Conservation (phyloP, 35 echinoderm and acorn worm genomes). For the Stichopus chloronotus region DNA sequence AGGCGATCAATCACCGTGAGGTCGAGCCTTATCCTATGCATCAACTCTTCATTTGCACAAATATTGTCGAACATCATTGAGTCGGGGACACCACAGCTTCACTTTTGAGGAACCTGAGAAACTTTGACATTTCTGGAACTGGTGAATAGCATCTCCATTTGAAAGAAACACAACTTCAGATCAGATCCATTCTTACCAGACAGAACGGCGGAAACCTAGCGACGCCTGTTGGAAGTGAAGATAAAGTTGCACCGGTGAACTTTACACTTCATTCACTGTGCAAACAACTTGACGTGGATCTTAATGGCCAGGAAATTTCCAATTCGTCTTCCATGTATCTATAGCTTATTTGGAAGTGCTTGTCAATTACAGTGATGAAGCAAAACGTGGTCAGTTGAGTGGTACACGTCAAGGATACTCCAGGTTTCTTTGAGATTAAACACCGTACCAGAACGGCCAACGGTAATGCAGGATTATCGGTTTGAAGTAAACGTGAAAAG, state of each 20-base stretch:
- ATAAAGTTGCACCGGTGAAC: constrained; percentile 51
- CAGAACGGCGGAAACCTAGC: neutral
- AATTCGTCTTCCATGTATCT: constrained; percentile 35
- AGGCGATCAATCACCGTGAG: neutral
- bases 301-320: constrained; percentile 61
- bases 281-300: constrained; percentile 54
- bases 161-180: constrained; percentile 29
- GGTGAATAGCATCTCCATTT: constrained; percentile 59
- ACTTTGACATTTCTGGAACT: constrained; percentile 43
- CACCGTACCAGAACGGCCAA: neutral
- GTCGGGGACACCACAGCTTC: neutral
- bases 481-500: neutral
- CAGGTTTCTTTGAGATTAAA: constrained; percentile 34
- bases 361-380: constrained; percentile 49
- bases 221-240: neutral
- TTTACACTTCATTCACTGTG: constrained; percentile 67
- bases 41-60: neutral
- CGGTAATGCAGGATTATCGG: constrained; percentile 25
- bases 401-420: constrained; percentile 30
- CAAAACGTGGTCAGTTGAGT: constrained; percentile 38
- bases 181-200: constrained; percentile 53
- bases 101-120: neutral
- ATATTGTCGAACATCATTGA: neutral
- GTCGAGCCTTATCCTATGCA: neutral
- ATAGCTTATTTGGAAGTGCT: constrained; percentile 53